Evolutionary conservation across 2,113 vertebrate species (phyloP).

Genomic region (Falcunculus frontatus): DNA sequence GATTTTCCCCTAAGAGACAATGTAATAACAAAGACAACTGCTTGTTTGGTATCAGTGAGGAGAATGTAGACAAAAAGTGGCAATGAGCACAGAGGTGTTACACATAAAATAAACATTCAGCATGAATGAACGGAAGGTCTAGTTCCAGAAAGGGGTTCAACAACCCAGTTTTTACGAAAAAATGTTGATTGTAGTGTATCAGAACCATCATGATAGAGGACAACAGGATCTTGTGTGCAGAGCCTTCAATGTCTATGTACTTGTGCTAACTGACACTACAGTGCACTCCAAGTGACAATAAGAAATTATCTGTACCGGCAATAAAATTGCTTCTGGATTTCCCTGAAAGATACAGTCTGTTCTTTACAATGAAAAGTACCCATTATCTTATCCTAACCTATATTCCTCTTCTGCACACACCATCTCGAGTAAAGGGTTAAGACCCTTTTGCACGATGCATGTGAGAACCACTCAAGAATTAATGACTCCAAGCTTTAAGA

Average conservation of each 20-base stretch:
- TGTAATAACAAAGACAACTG: not conserved
- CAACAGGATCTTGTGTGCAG: not conserved
- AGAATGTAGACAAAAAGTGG: not conserved
- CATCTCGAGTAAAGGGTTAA: not conserved
- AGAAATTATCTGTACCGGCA: not conserved
- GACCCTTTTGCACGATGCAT: not conserved
- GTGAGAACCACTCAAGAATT: not conserved
- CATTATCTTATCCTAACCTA: not conserved
- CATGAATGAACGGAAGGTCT: not conserved
- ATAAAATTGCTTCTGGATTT: not conserved
- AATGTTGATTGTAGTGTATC: not conserved
- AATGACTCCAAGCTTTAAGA: not conserved
- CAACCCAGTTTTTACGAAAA: not conserved
- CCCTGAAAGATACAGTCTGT: not conserved
- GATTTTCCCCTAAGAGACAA: not conserved
- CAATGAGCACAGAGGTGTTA: not conserved
- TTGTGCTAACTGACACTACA: not conserved
- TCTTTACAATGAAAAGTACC: not conserved
- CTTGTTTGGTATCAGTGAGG: not conserved
- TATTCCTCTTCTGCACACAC: not conserved
- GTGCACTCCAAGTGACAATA: not conserved
- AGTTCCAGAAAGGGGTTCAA: not conserved
- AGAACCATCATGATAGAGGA: not conserved
- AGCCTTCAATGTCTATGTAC: not conserved
- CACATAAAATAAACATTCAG: not conserved